These are phyloP conservation scores for Panthera leo DNA, from an alignment of 2,113 vertebrate species.

Conservation along the genomic window DNA sequence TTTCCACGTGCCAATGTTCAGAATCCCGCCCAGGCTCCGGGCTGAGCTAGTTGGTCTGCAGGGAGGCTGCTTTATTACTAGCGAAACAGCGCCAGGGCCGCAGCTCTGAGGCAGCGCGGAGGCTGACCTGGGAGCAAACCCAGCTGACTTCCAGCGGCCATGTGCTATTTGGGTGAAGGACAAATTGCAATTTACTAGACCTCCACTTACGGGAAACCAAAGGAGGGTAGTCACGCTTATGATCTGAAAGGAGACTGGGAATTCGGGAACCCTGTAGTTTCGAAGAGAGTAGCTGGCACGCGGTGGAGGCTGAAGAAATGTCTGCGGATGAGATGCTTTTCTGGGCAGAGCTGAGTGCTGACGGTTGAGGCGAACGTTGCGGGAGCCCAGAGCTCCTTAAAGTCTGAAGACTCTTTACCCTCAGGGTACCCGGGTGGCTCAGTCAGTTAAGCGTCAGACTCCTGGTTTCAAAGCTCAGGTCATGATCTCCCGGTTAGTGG, in stretches of 20 bases:
- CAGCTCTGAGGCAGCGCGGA: accelerated
- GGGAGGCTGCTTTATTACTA: neutral
- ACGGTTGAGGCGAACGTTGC: neutral
- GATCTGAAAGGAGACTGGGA: neutral
- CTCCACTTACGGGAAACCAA: neutral
- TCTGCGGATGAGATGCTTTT: neutral
- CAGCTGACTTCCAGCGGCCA: neutral
- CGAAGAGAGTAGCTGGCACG: neutral
- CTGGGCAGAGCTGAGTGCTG: neutral
- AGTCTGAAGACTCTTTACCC: neutral
- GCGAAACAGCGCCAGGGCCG: accelerated
- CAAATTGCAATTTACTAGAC: neutral
- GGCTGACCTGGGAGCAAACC: neutral
- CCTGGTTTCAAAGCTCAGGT: no score
- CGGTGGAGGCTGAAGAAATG: neutral
- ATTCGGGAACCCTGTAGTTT: neutral
- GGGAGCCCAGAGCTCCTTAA: neutral
- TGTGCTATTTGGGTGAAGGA: neutral
- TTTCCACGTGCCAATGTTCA: neutral
- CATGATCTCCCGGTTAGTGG: no score
- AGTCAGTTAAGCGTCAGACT: no score
- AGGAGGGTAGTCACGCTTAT: neutral
- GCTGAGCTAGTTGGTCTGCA: neutral
- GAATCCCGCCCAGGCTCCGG: neutral
- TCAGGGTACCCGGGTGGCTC: no score